Base-by-base conservation (phyloP, 1,140 invertebrate species). In the Drosophila sp. region DNA sequence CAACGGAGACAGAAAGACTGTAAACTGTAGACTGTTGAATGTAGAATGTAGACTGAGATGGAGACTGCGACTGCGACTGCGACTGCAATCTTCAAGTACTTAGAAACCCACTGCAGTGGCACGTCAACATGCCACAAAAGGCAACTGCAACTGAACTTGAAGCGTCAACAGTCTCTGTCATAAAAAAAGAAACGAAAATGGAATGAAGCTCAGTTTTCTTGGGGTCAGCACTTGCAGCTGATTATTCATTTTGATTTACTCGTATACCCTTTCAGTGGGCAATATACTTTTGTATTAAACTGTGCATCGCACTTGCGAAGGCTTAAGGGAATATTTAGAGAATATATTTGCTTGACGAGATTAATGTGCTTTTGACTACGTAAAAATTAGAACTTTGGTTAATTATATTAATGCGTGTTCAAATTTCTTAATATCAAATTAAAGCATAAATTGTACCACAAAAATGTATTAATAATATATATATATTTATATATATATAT, bases 101-200 rank as follows among this genome's bases (percentile, higher is more conserved):
- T 32, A 36, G 41, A 32, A 51, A 38, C 46, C 45, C 62, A 54
- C 36, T 27, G 16, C 36, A 53, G 25, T 21, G 38, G 32, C 48
- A 36, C 14, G 62, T 45, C 36, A 45, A 59, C 51, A n/a, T 50
- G 53, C 54, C 46, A 61, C 62, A 82, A 66, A 56, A 46, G 62
- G 59, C 59, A 72, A 69, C 78, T 41, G 73, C 77, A 80, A 75
- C 78, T 86, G 82, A 86, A 87, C 81, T 86, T 81, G 82, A 75
- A 69, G 74, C 81, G 40, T 38, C 63, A 66, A 72, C 50, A 32
- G 78, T 63, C 45, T 66, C 61, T 45, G 58, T 59, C 14, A 46
- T n/a, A 36, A 29, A 16, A 34, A 53, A 16, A 53, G 27, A 51
- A 21, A 53, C 29, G 0, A 6, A 36, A 53, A 53, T 53, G 32